Conservation (phyloP, 2,113 vertebrate genomes). For the Hemichromis elongatus region DNA sequence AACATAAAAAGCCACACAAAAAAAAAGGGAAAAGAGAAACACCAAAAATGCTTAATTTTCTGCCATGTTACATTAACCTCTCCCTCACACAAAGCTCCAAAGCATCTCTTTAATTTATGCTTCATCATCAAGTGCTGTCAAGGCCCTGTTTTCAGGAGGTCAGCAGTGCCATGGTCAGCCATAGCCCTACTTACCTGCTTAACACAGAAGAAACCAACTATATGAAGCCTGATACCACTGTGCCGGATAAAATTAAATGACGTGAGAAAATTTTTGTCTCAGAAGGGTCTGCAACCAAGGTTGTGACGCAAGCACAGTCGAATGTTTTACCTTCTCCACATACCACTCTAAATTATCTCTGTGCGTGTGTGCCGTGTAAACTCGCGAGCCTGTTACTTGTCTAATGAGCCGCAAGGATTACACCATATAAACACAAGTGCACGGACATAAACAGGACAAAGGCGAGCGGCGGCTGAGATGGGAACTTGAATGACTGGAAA, state of each 20-base stretch:
- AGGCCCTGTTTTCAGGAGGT: background rate
- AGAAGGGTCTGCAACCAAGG: slow-evolving; percentile 1
- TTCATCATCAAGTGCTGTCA: background rate
- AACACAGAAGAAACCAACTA: background rate
- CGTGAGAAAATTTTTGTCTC: background rate
- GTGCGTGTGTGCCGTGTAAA: slow-evolving; percentile 40
- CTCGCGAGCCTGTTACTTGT: slow-evolving; percentile 24
- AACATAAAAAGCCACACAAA: background rate
- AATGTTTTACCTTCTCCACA: slow-evolving; percentile 13
- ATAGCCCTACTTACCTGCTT: background rate
- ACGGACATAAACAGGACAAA: slow-evolving; percentile 37
- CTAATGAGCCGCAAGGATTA: background rate
- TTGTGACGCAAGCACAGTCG: slow-evolving; percentile 30
- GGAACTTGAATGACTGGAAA: slow-evolving; percentile 41
- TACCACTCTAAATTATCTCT: slow-evolving; percentile 3
- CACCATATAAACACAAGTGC: slow-evolving; percentile 29
- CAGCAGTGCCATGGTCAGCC: background rate
- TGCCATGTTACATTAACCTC: background rate
- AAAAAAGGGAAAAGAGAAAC: background rate
- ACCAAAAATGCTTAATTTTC: background rate
- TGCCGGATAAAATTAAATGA: background rate
- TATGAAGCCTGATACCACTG: background rate
- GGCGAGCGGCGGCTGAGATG: background rate
- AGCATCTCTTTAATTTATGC: background rate
- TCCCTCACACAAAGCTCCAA: background rate